Evolutionary conservation across 2,888 invertebrate species (phyloP).

Genomic region (Harpalus rufipes): DNA sequence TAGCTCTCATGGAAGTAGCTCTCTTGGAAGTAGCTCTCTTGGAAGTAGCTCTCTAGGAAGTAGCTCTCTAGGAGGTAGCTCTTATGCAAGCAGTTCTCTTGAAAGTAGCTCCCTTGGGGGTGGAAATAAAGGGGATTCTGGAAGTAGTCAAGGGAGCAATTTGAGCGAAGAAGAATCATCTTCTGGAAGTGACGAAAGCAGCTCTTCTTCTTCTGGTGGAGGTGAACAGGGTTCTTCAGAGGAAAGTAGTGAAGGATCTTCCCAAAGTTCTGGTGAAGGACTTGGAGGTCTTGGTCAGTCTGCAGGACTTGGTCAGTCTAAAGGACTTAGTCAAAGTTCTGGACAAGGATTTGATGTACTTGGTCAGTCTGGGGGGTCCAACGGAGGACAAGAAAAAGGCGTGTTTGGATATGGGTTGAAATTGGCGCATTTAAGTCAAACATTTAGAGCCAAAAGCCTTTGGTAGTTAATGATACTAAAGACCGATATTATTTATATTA

Average conservation of each 20-base stretch:
- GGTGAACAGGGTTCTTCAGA: not conserved
- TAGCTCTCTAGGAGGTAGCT: not conserved
- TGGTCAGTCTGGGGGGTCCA: not conserved
- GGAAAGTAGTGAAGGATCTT: not conserved
- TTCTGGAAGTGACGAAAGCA: not conserved
- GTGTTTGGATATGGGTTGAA: conserved; percentile 21
- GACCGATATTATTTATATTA: conserved; percentile 4
- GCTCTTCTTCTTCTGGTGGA: not conserved
- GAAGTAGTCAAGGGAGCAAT: not conserved
- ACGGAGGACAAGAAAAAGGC: not conserved
- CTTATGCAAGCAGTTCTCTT: too few relatives aligned
- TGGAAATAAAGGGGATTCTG: not conserved
- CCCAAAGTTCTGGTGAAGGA: not conserved
- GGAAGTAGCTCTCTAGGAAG: not conserved
- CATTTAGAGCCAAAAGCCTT: conserved; percentile 9
- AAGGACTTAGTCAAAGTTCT: too few relatives aligned
- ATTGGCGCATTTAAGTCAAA: conserved; percentile 5
- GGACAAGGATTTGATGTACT: not conserved
- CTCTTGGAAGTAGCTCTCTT: not conserved
- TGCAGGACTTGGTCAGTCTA: not conserved
- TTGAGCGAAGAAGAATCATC: not conserved
- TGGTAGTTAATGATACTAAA: conserved; percentile 22
- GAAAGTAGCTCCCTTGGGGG: too few relatives aligned
- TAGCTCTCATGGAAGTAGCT: too few relatives aligned
- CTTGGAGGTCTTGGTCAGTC: too few relatives aligned